These are phyloP conservation scores for Trachelus tabidus DNA, from an alignment of 2,888 invertebrate species.

Conservation along the genomic window DNA sequence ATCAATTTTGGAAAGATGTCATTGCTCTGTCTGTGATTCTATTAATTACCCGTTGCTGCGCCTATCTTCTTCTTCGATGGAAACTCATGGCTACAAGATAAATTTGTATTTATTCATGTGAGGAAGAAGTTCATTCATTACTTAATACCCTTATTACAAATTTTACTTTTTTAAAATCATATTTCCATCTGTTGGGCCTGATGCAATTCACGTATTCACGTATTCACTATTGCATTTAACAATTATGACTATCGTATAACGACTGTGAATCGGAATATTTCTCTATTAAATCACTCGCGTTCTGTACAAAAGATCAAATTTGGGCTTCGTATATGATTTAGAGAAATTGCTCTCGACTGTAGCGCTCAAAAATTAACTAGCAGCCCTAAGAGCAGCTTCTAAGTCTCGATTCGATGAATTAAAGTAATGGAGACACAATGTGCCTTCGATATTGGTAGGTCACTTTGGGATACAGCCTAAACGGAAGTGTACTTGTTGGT, in stretches of 20 bases:
- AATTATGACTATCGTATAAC: neutral
- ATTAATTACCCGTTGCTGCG: constrained; percentile 73
- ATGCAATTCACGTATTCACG: neutral
- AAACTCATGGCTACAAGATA: constrained; percentile 79
- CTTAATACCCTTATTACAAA: neutral
- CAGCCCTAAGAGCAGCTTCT: neutral
- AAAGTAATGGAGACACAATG: neutral
- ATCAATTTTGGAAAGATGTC: constrained; percentile 88
- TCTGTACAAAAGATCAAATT: neutral
- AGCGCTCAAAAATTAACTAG: neutral
- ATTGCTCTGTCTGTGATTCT: constrained; percentile 78
- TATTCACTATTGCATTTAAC: neutral
- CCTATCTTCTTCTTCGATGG: constrained; percentile 82
- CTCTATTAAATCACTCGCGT: neutral
- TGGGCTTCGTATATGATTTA: neutral
- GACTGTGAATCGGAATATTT: neutral
- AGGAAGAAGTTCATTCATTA: neutral
- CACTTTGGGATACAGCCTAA: neutral
- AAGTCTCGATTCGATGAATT: neutral
- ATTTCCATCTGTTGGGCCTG: neutral
- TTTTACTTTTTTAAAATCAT: neutral
- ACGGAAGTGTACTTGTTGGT: neutral
- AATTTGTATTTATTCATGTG: constrained; percentile 19
- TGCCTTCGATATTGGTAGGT: neutral
- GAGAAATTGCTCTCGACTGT: neutral